A percentile compares a stretch with the other conserved stretches of the same genome.
Evolutionary conservation across 2,113 vertebrate genomes (phyloP).

Genomic region (Campylomormyrus numenius): DNA sequence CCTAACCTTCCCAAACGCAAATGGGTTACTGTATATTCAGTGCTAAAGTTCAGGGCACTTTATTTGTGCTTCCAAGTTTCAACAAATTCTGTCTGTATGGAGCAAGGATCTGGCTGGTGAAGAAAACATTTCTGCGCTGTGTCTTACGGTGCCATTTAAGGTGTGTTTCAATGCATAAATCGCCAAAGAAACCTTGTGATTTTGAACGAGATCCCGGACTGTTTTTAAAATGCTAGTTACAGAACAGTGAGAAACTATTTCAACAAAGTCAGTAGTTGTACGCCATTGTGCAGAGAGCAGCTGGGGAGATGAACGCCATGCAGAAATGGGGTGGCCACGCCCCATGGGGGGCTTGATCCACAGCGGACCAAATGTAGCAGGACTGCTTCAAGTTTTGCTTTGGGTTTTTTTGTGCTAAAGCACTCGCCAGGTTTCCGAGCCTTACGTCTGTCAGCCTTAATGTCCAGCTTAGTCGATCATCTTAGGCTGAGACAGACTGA

Average conservation of each 20-base stretch:
- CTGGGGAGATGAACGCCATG: not conserved
- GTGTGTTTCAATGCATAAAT: not conserved
- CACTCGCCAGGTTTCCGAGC: not conserved
- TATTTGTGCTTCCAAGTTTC: not conserved
- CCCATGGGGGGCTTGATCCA: not conserved
- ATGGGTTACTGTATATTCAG: not conserved
- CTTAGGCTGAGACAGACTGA: not conserved
- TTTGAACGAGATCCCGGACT: not conserved
- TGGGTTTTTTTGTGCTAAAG: not conserved
- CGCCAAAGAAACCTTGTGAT: not conserved
- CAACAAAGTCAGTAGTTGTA: not conserved
- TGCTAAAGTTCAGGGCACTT: not conserved
- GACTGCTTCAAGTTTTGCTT: not conserved
- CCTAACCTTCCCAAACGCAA: not conserved
- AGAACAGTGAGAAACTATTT: not conserved
- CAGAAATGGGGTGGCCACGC: not conserved
- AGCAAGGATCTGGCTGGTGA: not conserved
- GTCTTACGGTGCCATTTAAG: not conserved
- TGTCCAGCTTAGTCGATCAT: not conserved
- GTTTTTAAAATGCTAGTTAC: not conserved
- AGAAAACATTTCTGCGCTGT: not conserved
- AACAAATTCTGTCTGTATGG: not conserved
- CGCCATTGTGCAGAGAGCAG: not conserved
- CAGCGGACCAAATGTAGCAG: not conserved
- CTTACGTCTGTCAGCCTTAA: not conserved